Conservation (phyloP, 1,140 invertebrate genomes). For the Harlomillsia oculata region DNA sequence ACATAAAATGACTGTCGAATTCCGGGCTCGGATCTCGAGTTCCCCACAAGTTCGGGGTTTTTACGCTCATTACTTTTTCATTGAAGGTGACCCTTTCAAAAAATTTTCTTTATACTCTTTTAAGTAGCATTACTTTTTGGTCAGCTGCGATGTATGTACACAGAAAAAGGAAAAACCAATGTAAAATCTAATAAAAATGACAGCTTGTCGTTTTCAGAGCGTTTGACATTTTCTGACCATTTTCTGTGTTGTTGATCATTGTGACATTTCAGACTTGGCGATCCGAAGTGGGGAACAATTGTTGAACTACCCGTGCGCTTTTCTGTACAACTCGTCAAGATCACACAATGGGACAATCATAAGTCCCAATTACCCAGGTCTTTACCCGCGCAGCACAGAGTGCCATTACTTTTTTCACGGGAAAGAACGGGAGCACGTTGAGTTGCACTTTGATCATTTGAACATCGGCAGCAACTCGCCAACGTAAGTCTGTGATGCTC, state of each 20-base stretch:
- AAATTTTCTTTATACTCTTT: too few relatives aligned
- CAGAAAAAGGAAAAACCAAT: too few relatives aligned
- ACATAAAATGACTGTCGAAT: constrained; percentile 67
- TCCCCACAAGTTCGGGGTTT: constrained; percentile 67
- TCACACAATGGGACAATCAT: constrained; percentile 47
- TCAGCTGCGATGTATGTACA: too few relatives aligned
- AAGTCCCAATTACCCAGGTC: constrained; percentile 85
- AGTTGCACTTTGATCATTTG: constrained; percentile 77
- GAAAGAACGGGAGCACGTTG: constrained; percentile 63
- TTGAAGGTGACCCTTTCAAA: constrained; percentile 60
- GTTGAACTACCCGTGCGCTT: constrained; percentile 62
- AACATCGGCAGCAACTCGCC: constrained; percentile 72
- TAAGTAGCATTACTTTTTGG: too few relatives aligned
- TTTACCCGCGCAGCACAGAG: constrained; percentile 80
- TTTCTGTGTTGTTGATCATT: not conserved
- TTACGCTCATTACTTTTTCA: constrained; percentile 73
- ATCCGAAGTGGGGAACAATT: constrained; percentile 65
- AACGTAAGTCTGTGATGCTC: constrained; percentile 55
- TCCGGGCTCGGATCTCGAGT: constrained; percentile 62
- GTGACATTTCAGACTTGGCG: constrained; percentile 45
- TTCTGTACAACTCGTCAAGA: constrained; percentile 47
- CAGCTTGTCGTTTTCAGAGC: not conserved
- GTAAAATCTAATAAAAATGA: too few relatives aligned
- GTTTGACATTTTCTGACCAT: not conserved
- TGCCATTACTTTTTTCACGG: constrained; percentile 93